Evolutionary conservation across 2,888 invertebrate genomes (phyloP), one percentile per base, ranked within the genome.

Genomic region (Lagria hirta): DNA sequence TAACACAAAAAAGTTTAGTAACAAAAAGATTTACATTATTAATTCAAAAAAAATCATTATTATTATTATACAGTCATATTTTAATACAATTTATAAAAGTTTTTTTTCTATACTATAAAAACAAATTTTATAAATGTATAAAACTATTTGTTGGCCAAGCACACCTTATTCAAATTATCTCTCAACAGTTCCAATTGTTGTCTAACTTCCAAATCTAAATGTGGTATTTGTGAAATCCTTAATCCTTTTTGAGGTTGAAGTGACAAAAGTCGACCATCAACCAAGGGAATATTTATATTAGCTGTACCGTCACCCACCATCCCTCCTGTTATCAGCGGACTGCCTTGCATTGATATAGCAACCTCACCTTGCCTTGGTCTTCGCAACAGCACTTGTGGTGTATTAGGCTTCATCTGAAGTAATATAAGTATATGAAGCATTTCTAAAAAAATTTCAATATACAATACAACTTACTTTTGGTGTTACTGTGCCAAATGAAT

Each of bases 291-390:
- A 65, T 82, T 83, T 55, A 84, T 76, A 65, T 81, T 84, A 0
- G 83, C 80, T 47, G 73, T 75, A 20, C 75, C 74, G 10, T 81
- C 78, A 0, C 72, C 66, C 1, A 68, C 51, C 6, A 70, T 57
- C 2, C 66, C 65, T 1, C 79, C 76, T 26, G 81, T 79, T 66
- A 83, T 70, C 24, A 84, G 70, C 0, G 84, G 84, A 36, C 83
- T 84, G 4, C 84, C 84, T 3, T 80, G 77, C 75, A 83, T 77
- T 42, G 83, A 83, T 2, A 84, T 72, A 4, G 81, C 83, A 73
- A 81, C 78, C 71, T 84, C 84, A 0, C 82, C 82, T 49, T 75
- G 74, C 2, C 77, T 74, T 16, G 82, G 82, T 52, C 78, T 73
- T 14, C 84, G 73, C 11, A 84, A 66, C 22, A 83, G 67, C 13